Evolutionary conservation across 2,888 invertebrate species (phyloP).

Genomic region (Philereme transversata): DNA sequence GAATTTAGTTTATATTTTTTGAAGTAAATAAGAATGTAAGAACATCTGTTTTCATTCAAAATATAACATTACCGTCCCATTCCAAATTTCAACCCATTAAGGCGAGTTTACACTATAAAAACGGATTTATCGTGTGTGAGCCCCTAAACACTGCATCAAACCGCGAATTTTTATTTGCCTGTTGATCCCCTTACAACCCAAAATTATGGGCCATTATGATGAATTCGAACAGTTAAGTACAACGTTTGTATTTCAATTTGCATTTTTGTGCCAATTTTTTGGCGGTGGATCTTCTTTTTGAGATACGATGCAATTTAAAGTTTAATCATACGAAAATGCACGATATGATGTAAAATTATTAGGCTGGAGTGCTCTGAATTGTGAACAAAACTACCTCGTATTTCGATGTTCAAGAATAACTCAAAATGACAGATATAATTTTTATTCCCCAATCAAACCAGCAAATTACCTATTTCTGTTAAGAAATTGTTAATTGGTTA

Average conservation of each 20-base stretch:
- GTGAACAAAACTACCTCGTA: too few relatives aligned
- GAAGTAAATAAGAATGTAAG: not conserved
- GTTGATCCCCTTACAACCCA: conserved; percentile 65
- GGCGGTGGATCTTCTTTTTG: conserved; percentile 1
- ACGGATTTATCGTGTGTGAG: conserved; percentile 36
- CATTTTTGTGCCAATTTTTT: conserved; percentile 34
- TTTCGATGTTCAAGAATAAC: too few relatives aligned
- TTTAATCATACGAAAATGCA: too few relatives aligned
- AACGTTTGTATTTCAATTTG: conserved; percentile 33
- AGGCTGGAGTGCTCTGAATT: too few relatives aligned
- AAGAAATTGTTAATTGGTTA: too few relatives aligned
- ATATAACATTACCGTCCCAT: conserved; percentile 1
- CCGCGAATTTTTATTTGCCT: conserved; percentile 67
- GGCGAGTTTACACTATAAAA: conserved; percentile 33
- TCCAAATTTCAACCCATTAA: conserved; percentile 25
- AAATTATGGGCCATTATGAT: conserved; percentile 40
- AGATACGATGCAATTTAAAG: too few relatives aligned
- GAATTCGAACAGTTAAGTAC: conserved; percentile 34
- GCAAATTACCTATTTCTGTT: too few relatives aligned
- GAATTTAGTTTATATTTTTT: too few relatives aligned
- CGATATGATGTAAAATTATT: too few relatives aligned
- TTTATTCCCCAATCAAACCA: too few relatives aligned
- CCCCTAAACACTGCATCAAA: conserved; percentile 41
- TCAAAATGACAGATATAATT: too few relatives aligned
- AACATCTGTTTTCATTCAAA: conserved; percentile 17